phyloP scores from a whole-genome alignment of 2,113 vertebrate species.

The Charadrius vociferus region DNA sequence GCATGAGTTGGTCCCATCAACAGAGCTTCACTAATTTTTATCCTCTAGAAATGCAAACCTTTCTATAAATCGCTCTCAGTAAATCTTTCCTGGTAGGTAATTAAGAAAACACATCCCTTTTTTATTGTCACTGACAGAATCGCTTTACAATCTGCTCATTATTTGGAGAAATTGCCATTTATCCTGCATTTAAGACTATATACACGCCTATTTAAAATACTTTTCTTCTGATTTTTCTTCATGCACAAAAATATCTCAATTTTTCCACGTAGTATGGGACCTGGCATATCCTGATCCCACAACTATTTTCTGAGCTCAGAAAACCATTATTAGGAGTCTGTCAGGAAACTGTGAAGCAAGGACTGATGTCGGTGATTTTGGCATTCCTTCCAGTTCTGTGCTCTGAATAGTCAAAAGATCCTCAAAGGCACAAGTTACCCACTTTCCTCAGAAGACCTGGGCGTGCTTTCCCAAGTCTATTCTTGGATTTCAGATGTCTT shows the following conservation, averaged over 20 bases:
- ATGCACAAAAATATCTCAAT: fast-evolving
- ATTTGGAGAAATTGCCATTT: not conserved
- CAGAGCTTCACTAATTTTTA: not conserved
- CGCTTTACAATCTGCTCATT: not conserved
- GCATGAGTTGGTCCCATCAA: not conserved
- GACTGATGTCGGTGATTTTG: fast-evolving
- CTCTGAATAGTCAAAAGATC: not conserved
- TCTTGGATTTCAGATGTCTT: not conserved
- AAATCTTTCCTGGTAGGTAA: not conserved
- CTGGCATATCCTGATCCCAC: not conserved
- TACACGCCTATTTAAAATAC: not conserved
- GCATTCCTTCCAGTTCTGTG: not conserved
- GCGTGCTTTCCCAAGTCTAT: not conserved
- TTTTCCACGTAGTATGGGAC: not conserved
- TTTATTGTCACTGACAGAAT: not conserved
- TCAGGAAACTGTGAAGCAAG: not conserved
- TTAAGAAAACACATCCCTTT: not conserved
- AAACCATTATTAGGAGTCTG: not conserved
- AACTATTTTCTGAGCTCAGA: not conserved
- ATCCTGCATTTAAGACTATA: not conserved
- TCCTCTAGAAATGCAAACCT: not conserved
- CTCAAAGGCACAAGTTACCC: not conserved
- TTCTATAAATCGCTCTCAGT: not conserved
- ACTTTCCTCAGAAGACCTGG: not conserved
- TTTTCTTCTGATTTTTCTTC: not conserved